A percentile compares a stretch with the other conserved stretches of the same genome.
phyloP scores from a whole-genome alignment of 2,113 vertebrate genomes.

The Antechinus stuartii region DNA sequence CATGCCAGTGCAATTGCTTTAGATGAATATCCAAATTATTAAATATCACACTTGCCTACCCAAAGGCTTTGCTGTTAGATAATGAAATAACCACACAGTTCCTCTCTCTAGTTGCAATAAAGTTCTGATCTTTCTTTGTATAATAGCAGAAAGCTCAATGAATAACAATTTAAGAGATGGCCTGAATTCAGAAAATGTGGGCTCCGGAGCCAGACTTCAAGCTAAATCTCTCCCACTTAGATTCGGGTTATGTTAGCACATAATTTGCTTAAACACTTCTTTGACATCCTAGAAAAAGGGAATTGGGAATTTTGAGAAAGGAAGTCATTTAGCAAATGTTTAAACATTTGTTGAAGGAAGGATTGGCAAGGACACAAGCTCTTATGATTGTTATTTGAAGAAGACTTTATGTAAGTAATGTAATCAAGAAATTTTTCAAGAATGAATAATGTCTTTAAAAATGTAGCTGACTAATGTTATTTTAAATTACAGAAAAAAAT shows the following conservation, averaged over 20 bases:
- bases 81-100: background rate
- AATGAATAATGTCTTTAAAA: slow-evolving; percentile 22
- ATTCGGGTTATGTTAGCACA: background rate
- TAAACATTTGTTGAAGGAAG: slow-evolving; percentile 9
- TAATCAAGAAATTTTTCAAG: slow-evolving; percentile 29
- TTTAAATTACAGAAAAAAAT: background rate
- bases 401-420: background rate
- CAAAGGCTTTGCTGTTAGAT: too few species aligned
- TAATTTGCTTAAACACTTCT: slow-evolving; percentile 7
- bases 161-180: background rate
- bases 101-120: background rate
- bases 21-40: background rate
- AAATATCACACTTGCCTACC: background rate
- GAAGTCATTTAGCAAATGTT: slow-evolving; percentile 9
- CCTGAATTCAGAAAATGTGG: background rate
- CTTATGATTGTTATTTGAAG: slow-evolving; percentile 23
- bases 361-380: slow-evolving; percentile 21
- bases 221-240: background rate
- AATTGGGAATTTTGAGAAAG: background rate
- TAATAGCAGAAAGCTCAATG: background rate
- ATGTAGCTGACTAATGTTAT: background rate
- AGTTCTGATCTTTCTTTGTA: background rate
- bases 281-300: background rate
- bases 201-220: background rate
- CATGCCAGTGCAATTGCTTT: background rate